These are phyloP conservation scores for Aromia moschata DNA, from an alignment of 2,888 invertebrate species.

Conservation along the genomic window DNA sequence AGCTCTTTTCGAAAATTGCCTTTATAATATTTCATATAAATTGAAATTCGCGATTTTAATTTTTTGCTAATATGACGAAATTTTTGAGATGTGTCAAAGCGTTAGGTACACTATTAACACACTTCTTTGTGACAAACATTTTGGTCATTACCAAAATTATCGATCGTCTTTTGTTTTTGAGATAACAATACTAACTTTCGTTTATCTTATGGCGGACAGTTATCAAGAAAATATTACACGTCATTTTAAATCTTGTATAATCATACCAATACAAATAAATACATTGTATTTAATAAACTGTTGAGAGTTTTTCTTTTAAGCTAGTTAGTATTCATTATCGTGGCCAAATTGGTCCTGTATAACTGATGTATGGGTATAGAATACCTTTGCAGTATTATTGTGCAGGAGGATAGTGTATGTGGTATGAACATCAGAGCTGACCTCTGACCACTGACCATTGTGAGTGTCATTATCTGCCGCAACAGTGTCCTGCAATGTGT, in stretches of 20 bases:
- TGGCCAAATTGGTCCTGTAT: slow-evolving; percentile 13
- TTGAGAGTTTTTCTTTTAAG: slow-evolving; percentile 2
- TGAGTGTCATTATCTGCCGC: slow-evolving; percentile 50
- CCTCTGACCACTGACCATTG: slow-evolving; percentile 53
- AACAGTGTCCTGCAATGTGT: slow-evolving; percentile 54
- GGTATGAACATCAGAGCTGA: slow-evolving; percentile 43
- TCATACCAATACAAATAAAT: slow-evolving; percentile 1
- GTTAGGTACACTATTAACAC: too few species aligned
- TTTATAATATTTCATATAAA: too few species aligned
- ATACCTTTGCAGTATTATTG: slow-evolving; percentile 60
- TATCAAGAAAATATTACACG: slow-evolving; percentile 15
- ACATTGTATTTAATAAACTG: slow-evolving; percentile 3
- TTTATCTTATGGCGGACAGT: too few species aligned
- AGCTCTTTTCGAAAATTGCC: too few species aligned
- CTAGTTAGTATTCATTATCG: slow-evolving; percentile 4
- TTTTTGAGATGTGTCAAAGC: too few species aligned
- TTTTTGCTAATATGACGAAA: too few species aligned
- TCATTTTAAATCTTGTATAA: slow-evolving; percentile 12
- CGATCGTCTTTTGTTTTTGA: too few species aligned
- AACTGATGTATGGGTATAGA: slow-evolving; percentile 39
- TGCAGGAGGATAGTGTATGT: slow-evolving; percentile 52
- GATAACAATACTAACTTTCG: too few species aligned
- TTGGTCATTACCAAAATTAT: too few species aligned
- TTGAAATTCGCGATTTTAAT: too few species aligned
- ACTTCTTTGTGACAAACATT: too few species aligned